These are phyloP conservation scores for Calliscelio sp. DNA, from an alignment of 2,888 invertebrate species.

Conservation along the genomic window DNA sequence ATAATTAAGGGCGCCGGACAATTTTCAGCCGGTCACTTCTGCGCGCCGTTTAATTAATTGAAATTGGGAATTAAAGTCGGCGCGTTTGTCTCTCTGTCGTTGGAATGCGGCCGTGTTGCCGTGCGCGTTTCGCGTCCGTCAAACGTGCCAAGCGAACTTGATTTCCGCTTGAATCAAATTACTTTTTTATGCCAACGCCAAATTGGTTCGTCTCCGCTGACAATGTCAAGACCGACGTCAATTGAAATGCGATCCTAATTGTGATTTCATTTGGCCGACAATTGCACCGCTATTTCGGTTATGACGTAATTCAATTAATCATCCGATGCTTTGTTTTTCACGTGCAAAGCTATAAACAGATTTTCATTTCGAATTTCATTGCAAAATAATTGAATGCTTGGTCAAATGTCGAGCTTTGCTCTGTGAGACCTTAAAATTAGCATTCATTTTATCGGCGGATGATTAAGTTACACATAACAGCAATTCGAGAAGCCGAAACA, in stretches of 20 bases:
- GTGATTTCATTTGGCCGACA: slow-evolving; percentile 58
- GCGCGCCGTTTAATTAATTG: slow-evolving; percentile 57
- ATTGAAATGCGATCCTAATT: slow-evolving; percentile 62
- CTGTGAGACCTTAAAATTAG: no score
- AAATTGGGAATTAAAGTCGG: slow-evolving; percentile 47
- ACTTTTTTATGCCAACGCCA: slow-evolving; percentile 47
- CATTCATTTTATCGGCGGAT: no score
- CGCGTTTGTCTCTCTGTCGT: not conserved
- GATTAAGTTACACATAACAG: no score
- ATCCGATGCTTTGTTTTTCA: slow-evolving; percentile 34
- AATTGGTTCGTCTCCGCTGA: slow-evolving; percentile 38
- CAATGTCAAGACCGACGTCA: slow-evolving; percentile 61
- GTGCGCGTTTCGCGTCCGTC: slow-evolving; percentile 34
- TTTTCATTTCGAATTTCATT: slow-evolving; percentile 36
- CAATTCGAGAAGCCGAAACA: no score
- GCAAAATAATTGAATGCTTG: slow-evolving; percentile 10
- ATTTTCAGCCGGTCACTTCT: slow-evolving; percentile 48
- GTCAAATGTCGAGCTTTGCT: not conserved
- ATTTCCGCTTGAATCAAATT: slow-evolving; percentile 51
- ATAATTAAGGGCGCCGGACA: slow-evolving; percentile 43
- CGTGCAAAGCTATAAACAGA: slow-evolving; percentile 11
- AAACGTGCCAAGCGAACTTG: slow-evolving; percentile 41
- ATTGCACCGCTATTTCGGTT: slow-evolving; percentile 50
- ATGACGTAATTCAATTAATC: slow-evolving; percentile 57
- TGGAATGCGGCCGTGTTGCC: slow-evolving; percentile 24